phyloP scores from a whole-genome alignment of 2,113 vertebrate species.

The Ovis canadensis region DNA sequence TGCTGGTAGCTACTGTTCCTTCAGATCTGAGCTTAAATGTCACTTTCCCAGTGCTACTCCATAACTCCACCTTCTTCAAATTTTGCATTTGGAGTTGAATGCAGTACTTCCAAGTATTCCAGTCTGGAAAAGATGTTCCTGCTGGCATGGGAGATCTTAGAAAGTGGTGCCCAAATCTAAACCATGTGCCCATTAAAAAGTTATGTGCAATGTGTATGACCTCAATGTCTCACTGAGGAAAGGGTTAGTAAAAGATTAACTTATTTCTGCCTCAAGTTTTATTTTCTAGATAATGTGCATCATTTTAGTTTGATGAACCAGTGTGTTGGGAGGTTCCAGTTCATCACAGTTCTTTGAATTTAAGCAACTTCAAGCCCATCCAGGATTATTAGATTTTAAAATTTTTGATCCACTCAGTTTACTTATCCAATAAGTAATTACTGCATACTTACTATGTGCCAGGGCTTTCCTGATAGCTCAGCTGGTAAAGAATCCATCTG shows the following conservation, averaged over 20 bases:
- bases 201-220: not conserved
- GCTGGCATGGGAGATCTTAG: not conserved
- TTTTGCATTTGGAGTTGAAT: not conserved
- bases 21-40: not conserved
- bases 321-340: not conserved
- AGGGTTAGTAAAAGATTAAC: not conserved
- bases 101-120: not conserved
- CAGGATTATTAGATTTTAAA: not conserved
- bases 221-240: not conserved
- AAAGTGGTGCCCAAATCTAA: not conserved
- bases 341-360: not conserved
- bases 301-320: not conserved
- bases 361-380: not conserved
- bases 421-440: not conserved
- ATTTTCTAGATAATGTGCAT: not conserved
- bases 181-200: not conserved
- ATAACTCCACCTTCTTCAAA: not conserved
- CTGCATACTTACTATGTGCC: not conserved
- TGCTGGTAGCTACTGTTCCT: not conserved
- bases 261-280: not conserved
- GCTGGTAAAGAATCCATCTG: not conserved
- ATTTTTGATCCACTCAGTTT: not conserved
- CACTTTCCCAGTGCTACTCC: not conserved
- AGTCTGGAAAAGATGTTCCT: not conserved
- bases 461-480: not conserved